Conservation (phyloP, 2,113 vertebrate species). For the Chascanopsetta lugubris region DNA sequence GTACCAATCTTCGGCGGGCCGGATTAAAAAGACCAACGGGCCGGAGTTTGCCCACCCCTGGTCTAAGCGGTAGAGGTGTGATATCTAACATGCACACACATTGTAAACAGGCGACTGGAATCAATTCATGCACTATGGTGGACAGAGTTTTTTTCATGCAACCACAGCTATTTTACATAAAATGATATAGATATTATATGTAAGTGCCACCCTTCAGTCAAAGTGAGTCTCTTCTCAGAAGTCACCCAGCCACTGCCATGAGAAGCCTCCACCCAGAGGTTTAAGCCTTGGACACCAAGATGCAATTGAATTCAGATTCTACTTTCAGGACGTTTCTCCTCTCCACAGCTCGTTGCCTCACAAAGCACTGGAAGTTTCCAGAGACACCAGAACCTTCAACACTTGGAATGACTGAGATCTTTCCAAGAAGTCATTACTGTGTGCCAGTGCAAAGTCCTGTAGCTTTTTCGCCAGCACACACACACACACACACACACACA, state of each 20-base stretch:
- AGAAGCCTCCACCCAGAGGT: background rate
- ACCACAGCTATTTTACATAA: too few relatives aligned
- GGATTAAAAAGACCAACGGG: too few relatives aligned
- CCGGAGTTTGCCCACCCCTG: too few relatives aligned
- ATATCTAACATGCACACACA: too few relatives aligned
- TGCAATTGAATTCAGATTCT: background rate
- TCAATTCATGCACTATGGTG: too few relatives aligned
- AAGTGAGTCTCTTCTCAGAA: background rate
- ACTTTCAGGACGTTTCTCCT: background rate
- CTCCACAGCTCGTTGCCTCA: background rate
- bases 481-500: slow-evolving; percentile 22
- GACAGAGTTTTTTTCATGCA: too few relatives aligned
- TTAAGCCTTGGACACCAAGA: background rate
- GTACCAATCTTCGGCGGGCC: too few relatives aligned
- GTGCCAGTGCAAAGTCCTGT: slow-evolving; percentile 40
- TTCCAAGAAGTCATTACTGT: slow-evolving; percentile 36
- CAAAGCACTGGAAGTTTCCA: slow-evolving; percentile 27
- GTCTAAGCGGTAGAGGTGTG: too few relatives aligned
- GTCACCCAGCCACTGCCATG: background rate
- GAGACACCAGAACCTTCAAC: slow-evolving; percentile 24
- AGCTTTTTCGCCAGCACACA: slow-evolving; percentile 20
- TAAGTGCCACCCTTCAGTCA: too few relatives aligned
- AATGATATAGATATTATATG: too few relatives aligned
- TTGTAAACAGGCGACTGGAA: too few relatives aligned
- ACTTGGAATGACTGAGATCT: slow-evolving; percentile 21